These are phyloP conservation scores for Oreocharis arfaki DNA, from an alignment of 2,113 vertebrate species.

Conservation along the genomic window DNA sequence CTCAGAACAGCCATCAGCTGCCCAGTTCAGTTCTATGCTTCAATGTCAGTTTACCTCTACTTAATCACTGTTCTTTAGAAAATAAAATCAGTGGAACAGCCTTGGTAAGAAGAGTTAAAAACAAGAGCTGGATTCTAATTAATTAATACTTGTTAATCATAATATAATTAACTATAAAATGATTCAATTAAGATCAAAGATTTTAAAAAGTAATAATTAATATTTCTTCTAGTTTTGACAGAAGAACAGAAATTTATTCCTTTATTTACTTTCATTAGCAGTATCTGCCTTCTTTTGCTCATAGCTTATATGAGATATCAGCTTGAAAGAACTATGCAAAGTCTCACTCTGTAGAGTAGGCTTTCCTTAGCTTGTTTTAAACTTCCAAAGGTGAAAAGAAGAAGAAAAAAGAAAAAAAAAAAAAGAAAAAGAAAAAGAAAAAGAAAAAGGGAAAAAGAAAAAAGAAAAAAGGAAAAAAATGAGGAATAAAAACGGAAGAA, in stretches of 20 bases:
- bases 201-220: not conserved
- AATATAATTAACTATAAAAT: not conserved
- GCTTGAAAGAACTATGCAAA: not conserved
- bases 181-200: not conserved
- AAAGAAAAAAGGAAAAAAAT: not conserved
- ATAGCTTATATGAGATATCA: not conserved
- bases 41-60: not conserved
- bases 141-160: not conserved
- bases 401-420: too few species aligned
- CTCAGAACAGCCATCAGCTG: not conserved
- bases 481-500: too few species aligned
- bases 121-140: not conserved
- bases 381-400: not conserved
- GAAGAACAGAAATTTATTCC: not conserved
- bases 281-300: not conserved
- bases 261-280: not conserved
- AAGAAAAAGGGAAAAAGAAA: fast-evolving
- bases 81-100: not conserved
- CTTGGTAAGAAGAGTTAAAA: not conserved
- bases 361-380: not conserved
- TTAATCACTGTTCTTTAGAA: not conserved
- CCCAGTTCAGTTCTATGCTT: not conserved
- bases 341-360: not conserved
- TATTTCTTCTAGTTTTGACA: not conserved
- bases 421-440: too few species aligned